Percentiles rank a stretch among this genome's conserved stretches.
These are phyloP conservation scores for Erythrocebus patas DNA, from an alignment of 2,113 vertebrate species.

Conservation along the genomic window DNA sequence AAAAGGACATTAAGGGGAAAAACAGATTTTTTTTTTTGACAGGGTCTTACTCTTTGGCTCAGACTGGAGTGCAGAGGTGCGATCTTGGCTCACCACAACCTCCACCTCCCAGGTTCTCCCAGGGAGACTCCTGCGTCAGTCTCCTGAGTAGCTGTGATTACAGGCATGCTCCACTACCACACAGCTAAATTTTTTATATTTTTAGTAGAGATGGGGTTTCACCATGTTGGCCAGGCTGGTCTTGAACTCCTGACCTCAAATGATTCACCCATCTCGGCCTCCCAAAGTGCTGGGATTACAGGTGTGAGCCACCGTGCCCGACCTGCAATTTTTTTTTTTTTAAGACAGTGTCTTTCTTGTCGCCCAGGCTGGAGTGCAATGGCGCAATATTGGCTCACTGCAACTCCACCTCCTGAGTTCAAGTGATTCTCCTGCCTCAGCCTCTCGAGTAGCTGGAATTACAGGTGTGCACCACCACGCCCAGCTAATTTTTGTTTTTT, in stretches of 20 bases:
- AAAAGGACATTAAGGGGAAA: too few species aligned
- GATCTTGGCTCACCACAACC: background rate
- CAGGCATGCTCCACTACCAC: too few species aligned
- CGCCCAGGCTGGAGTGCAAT: background rate
- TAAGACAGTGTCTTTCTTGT: background rate
- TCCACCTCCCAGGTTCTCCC: background rate
- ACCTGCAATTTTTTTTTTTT: background rate
- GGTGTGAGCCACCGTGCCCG: fast-evolving
- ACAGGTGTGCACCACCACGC: background rate
- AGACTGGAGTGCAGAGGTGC: background rate
- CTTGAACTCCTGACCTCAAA: too few species aligned
- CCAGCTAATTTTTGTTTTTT: too few species aligned
- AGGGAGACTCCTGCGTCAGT: background rate
- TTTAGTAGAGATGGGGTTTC: too few species aligned
- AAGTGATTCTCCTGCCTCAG: background rate
- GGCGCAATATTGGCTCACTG: background rate
- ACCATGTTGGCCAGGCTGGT: too few species aligned
- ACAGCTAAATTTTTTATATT: too few species aligned
- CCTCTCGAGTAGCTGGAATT: background rate
- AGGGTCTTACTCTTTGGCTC: background rate
- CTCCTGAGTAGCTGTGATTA: background rate
- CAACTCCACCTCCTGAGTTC: background rate
- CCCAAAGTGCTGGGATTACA: background rate
- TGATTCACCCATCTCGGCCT: too few species aligned
- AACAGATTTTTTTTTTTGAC: background rate